phyloP scores from a whole-genome alignment of 2,113 vertebrate genomes.

The Lontra canadensis region DNA sequence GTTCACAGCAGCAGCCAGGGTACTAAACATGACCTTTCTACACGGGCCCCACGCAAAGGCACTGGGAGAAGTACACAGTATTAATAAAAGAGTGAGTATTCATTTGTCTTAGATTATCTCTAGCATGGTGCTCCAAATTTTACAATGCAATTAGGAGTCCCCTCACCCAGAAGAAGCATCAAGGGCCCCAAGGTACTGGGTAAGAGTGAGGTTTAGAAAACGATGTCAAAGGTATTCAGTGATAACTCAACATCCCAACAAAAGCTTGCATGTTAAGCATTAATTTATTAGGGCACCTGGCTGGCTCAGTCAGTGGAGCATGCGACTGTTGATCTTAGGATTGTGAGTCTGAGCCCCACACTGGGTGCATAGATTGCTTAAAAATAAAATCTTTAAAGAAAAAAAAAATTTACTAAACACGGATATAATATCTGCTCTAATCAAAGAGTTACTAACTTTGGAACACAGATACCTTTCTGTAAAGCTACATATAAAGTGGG shows the following conservation, averaged over 20 bases:
- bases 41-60: background rate
- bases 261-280: background rate
- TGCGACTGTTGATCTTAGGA: background rate
- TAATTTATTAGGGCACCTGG: background rate
- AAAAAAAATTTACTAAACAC: background rate
- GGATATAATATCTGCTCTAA: background rate
- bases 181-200: background rate
- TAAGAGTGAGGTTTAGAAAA: background rate
- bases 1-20: background rate
- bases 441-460: background rate
- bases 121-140: background rate
- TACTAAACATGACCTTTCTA: background rate
- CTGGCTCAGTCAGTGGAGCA: background rate
- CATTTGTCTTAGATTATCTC: background rate
- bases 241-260: background rate
- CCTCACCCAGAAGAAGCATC: background rate
- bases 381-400: background rate
- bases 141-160: background rate
- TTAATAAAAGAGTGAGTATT: background rate
- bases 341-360: background rate
- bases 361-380: background rate
- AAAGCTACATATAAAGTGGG: background rate
- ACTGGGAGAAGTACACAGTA: background rate
- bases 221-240: background rate
- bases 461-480: conserved; percentile 15